Conservation (phyloP, 2,113 vertebrate genomes). For the Micronycteris hirsuta region DNA sequence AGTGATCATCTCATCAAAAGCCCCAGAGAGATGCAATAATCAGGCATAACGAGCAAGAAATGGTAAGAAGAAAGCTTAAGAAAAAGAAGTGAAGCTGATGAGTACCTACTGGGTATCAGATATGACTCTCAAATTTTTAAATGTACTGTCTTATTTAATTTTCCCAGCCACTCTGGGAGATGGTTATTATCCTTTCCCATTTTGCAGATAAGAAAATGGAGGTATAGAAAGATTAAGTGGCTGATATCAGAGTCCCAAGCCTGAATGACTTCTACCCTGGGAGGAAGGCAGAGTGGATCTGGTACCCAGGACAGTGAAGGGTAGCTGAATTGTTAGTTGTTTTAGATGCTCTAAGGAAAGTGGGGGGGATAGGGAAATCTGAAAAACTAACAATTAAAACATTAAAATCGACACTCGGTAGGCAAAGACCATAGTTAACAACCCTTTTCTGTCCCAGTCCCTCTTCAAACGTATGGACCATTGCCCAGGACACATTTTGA, state of each 20-base stretch:
- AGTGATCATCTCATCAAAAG: neutral
- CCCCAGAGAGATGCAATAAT: neutral
- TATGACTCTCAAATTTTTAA: neutral
- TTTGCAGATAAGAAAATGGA: neutral
- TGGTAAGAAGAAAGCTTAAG: neutral
- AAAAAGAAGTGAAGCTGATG: neutral
- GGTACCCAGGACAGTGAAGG: neutral
- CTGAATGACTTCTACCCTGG: neutral
- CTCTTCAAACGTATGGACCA: neutral
- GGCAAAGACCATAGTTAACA: neutral
- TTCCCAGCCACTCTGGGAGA: neutral
- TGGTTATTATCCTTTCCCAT: neutral
- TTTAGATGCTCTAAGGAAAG: neutral
- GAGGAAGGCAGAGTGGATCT: neutral
- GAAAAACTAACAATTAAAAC: neutral
- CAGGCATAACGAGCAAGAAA: neutral
- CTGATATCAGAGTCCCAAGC: neutral
- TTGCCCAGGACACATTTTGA: neutral
- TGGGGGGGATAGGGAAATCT: neutral
- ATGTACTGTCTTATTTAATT: neutral
- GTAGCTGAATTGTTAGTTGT: neutral
- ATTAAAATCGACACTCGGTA: neutral
- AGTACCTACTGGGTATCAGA: neutral
- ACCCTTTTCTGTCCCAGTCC: neutral
- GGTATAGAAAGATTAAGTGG: neutral